phyloP scores from a whole-genome alignment of 2,888 invertebrate genomes.

The Dusona sp. region DNA sequence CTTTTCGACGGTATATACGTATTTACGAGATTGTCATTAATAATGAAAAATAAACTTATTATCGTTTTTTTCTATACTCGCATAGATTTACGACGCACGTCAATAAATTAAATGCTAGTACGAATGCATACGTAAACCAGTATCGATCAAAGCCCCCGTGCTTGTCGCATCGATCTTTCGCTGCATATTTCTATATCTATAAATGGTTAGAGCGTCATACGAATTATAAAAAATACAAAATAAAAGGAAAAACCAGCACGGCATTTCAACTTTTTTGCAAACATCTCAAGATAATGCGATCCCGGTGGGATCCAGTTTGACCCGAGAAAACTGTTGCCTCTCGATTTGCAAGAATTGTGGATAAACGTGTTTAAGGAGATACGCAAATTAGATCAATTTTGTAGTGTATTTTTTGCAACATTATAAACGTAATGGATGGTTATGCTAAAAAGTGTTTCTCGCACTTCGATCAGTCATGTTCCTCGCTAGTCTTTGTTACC shows the following conservation, averaged over 20 bases:
- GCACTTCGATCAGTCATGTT: constrained; percentile 4
- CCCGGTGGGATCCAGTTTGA: constrained; percentile 37
- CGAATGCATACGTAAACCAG: background rate
- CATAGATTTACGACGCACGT: constrained; percentile 23
- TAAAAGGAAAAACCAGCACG: constrained; percentile 2
- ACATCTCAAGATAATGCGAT: constrained; percentile 34
- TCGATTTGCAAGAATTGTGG: background rate
- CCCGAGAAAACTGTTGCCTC: constrained; percentile 14
- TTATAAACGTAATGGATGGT: background rate
- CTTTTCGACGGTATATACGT: background rate
- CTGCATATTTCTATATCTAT: constrained; percentile 28
- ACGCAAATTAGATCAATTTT: background rate
- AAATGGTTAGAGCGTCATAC: constrained; percentile 14
- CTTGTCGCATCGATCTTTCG: constrained; percentile 11
- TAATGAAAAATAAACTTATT: background rate
- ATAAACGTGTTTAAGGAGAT: background rate
- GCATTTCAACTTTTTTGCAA: constrained; percentile 11
- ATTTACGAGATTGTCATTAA: background rate
- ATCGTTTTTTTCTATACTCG: background rate
- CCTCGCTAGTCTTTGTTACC: constrained; percentile 3
- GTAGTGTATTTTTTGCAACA: background rate
- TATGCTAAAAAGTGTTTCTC: background rate
- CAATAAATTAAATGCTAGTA: constrained; percentile 14
- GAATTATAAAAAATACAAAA: constrained; percentile 20
- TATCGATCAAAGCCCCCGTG: constrained; percentile 30